phyloP scores from a whole-genome alignment of 2,888 invertebrate genomes.

The Leucophenga maculata region DNA sequence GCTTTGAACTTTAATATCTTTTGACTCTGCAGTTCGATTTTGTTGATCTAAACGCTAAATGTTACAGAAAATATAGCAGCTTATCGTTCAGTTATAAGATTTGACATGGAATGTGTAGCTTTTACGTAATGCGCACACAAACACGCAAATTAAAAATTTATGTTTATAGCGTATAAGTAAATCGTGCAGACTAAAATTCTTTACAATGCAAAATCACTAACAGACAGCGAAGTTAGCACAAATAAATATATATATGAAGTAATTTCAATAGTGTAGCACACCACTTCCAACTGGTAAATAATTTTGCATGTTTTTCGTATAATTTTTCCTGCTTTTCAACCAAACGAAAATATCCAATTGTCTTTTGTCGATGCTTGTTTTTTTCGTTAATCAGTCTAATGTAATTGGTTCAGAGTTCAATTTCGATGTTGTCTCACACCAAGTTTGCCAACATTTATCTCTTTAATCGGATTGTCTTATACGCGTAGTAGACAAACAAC shows the following conservation, averaged over 20 bases:
- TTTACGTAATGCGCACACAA: too few species aligned
- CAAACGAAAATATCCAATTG: background rate
- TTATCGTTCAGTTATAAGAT: too few species aligned
- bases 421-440: conserved; percentile 25
- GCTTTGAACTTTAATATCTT: too few species aligned
- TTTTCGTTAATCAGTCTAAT: conserved; percentile 53
- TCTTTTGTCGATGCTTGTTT: background rate
- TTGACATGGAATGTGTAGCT: too few species aligned
- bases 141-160: too few species aligned
- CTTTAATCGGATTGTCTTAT: conserved; percentile 56
- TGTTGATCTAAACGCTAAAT: too few species aligned
- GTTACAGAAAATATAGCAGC: too few species aligned
- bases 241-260: background rate
- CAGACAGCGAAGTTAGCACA: background rate
- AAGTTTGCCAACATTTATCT: conserved; percentile 36
- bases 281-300: background rate
- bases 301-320: conserved; percentile 7
- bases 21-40: too few species aligned
- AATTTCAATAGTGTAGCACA: background rate
- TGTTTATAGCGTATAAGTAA: too few species aligned
- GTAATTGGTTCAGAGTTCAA: conserved; percentile 57
- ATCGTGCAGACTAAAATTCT: too few species aligned
- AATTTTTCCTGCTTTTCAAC: background rate
- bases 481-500: conserved; percentile 53
- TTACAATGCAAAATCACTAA: conserved; percentile 25